Conservation (phyloP, 2,113 vertebrate genomes). For the Raphicerus campestris region DNA sequence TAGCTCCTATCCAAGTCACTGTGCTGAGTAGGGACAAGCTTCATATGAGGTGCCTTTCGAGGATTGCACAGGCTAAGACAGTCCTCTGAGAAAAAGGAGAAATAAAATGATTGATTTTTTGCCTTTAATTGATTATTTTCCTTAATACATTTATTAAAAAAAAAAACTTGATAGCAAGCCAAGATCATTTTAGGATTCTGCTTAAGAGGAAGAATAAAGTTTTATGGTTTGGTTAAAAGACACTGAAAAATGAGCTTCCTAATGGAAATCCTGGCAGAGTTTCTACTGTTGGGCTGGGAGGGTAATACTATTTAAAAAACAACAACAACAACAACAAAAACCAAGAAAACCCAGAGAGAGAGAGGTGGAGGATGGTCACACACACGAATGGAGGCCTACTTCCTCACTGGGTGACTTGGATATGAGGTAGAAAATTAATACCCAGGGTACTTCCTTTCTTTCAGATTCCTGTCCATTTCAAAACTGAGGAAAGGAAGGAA, state of each 20-base stretch:
- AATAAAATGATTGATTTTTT: constrained; percentile 31
- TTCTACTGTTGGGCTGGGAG: constrained; percentile 3
- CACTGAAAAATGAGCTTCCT: constrained; percentile 37
- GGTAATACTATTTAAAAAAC: constrained; percentile 10
- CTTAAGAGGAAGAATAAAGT: constrained; percentile 66
- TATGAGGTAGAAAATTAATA: background rate
- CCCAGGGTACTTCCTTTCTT: background rate
- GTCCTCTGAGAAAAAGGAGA: background rate
- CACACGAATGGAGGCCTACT: background rate
- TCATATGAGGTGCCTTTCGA: background rate
- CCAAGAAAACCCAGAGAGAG: background rate
- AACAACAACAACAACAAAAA: background rate
- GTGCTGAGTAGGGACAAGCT: background rate
- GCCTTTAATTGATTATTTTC: constrained; percentile 41
- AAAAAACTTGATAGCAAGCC: constrained; percentile 15
- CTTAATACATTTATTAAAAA: background rate
- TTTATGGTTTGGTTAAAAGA: constrained; percentile 52
- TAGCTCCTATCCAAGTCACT: background rate
- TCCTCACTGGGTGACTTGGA: background rate
- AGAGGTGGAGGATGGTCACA: background rate
- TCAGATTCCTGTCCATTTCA: background rate
- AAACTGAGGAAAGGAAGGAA: background rate
- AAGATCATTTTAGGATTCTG: constrained; percentile 59
- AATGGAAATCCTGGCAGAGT: constrained; percentile 57
- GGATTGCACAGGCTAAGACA: background rate